Evolutionary conservation across 1,140 invertebrate species (phyloP).

Genomic region (Pseudomyrmex flavicornis): DNA sequence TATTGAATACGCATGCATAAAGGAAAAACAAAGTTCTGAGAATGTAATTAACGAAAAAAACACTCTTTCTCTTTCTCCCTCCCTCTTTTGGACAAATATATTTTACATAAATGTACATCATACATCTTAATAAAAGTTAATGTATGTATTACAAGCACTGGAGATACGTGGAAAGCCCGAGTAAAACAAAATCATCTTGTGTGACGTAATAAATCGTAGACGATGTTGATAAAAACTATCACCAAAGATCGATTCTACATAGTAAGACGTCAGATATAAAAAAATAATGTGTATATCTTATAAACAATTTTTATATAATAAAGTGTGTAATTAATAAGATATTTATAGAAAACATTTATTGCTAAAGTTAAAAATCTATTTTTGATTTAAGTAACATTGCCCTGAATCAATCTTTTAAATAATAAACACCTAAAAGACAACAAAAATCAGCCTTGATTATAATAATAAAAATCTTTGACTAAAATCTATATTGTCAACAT

Average conservation of each 20-base stretch:
- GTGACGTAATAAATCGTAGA: background rate
- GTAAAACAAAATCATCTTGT: conserved; percentile 28
- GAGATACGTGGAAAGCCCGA: conserved; percentile 78
- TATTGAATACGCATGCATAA: conserved; percentile 3
- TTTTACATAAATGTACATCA: conserved; percentile 45
- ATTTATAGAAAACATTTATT: no score
- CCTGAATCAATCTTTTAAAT: conserved; percentile 3
- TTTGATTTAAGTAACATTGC: background rate
- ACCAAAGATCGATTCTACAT: conserved; percentile 9
- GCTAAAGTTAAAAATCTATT: no score
- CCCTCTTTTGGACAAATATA: background rate
- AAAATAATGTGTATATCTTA: no score
- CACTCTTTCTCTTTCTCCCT: background rate
- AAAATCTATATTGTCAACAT: conserved; percentile 7
- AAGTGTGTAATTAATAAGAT: no score
- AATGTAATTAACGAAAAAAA: background rate
- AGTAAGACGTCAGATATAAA: background rate
- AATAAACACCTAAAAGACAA: background rate
- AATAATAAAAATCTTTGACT: conserved; percentile 24
- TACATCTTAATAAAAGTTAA: conserved; percentile 39
- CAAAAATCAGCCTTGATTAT: background rate
- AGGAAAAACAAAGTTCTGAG: background rate
- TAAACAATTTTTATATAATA: no score
- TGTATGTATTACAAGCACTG: conserved; percentile 62
- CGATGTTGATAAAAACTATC: conserved; percentile 40